These are phyloP conservation scores for Epizoanthus scotinus DNA, from an alignment of 92 coral and sea anemone species.

Conservation along the genomic window DNA sequence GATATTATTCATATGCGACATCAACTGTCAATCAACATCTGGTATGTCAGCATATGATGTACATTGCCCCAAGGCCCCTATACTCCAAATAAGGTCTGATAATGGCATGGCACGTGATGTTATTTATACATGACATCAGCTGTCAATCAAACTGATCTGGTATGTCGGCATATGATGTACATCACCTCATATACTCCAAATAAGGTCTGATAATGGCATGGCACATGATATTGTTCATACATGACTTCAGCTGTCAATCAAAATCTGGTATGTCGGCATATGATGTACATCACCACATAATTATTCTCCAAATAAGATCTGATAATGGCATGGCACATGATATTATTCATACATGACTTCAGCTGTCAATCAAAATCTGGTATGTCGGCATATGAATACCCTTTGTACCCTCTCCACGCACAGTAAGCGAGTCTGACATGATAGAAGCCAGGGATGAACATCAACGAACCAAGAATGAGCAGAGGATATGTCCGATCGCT, in stretches of 20 bases:
- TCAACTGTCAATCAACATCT: no score
- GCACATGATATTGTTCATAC: no score
- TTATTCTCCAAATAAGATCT: no score
- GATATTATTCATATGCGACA: slow-evolving; percentile 46
- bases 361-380: slow-evolving; percentile 85
- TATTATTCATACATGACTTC: no score
- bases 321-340: no score
- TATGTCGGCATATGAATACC: slow-evolving; percentile 92
- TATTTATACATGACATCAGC: slow-evolving; percentile 42
- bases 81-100: no score
- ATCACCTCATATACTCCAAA: no score
- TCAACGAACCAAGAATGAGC: slow-evolving; percentile 89
- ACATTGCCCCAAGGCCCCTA: no score
- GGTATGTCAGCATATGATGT: slow-evolving; percentile 87
- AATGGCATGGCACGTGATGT: no score
- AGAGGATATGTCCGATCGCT: slow-evolving; percentile 93
- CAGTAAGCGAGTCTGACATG: slow-evolving; percentile 92
- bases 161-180: slow-evolving; percentile 82
- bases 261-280: slow-evolving; percentile 94
- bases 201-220: no score
- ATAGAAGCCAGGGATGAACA: slow-evolving; percentile 97
- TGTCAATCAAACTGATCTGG: no score
- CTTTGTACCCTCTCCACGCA: slow-evolving; percentile 97
- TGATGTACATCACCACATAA: slow-evolving; percentile 33
- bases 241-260: slow-evolving; percentile 51